Percentiles rank a stretch among this genome's conserved stretches.
These are phyloP conservation scores for Parascotia fuliginaria DNA, from an alignment of 2,888 invertebrate genomes.

Conservation along the genomic window DNA sequence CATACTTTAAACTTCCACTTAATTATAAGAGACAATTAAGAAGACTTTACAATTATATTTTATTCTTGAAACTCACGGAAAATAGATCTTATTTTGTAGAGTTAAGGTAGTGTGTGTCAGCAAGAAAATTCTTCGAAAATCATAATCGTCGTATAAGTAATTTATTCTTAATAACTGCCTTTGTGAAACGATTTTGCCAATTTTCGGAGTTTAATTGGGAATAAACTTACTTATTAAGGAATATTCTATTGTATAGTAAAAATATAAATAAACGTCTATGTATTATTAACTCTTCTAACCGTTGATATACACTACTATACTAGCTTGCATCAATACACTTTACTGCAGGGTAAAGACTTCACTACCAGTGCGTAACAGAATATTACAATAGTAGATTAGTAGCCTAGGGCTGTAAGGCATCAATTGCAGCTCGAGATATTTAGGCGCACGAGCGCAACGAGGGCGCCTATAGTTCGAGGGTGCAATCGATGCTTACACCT, in stretches of 20 bases:
- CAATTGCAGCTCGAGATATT: too few species aligned
- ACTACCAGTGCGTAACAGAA: too few species aligned
- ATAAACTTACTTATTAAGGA: conserved; percentile 23
- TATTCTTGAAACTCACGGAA: conserved; percentile 8
- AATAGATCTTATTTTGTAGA: conserved; percentile 16
- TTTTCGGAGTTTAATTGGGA: conserved; percentile 35
- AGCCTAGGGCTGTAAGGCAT: too few species aligned
- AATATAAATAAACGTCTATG: conserved; percentile 16
- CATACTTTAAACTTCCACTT: conserved; percentile 61
- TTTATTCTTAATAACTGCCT: conserved; percentile 50
- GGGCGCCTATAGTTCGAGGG: too few species aligned
- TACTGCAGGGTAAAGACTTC: too few species aligned
- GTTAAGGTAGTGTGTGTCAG: conserved; percentile 27
- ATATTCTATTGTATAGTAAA: conserved; percentile 19
- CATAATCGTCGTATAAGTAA: conserved; percentile 56
- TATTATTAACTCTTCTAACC: conserved; percentile 8
- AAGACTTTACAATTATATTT: conserved; percentile 32
- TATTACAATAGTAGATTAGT: too few species aligned
- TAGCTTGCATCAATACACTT: too few species aligned
- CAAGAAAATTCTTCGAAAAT: conserved; percentile 25
- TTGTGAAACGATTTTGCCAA: conserved; percentile 50
- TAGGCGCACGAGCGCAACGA: too few species aligned
- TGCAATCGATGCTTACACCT: too few species aligned
- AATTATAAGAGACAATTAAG: conserved; percentile 68
- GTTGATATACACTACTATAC: too few species aligned